These are phyloP conservation scores for Takifugu flavidus DNA, from an alignment of 2,113 vertebrate species.

Conservation along the genomic window DNA sequence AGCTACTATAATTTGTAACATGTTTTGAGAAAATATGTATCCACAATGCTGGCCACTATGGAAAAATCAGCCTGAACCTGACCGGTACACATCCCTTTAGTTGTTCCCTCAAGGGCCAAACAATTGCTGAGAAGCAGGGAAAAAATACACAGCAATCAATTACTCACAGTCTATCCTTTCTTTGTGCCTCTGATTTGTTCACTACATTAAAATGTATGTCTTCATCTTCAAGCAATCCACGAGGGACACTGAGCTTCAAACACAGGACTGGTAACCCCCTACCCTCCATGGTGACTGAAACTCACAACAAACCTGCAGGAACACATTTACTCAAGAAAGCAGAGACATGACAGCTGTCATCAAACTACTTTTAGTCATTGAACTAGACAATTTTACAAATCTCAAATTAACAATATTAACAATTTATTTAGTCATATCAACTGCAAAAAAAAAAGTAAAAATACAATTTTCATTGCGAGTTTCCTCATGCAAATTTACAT, in stretches of 20 bases:
- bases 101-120: slow-evolving; percentile 21
- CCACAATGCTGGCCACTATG: slow-evolving; percentile 49
- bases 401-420: too few species aligned
- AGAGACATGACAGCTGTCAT: neutral
- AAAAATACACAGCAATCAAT: neutral
- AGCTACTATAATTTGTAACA: slow-evolving; percentile 22
- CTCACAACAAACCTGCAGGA: slow-evolving; percentile 9
- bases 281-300: neutral
- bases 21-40: slow-evolving; percentile 25
- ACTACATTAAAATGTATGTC: slow-evolving; percentile 3
- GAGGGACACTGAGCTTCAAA: slow-evolving; percentile 20
- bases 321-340: neutral
- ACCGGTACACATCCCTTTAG: slow-evolving; percentile 49
- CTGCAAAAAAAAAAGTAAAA: neutral
- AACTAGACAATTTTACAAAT: neutral
- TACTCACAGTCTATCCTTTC: slow-evolving; percentile 6
- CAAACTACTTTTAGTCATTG: neutral
- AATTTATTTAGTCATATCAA: neutral
- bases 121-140: neutral
- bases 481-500: too few species aligned
- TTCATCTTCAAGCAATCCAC: slow-evolving; percentile 9
- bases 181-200: slow-evolving; percentile 2
- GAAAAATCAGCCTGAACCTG: slow-evolving; percentile 45
- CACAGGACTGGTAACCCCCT: slow-evolving; percentile 17
- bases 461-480: too few species aligned